Percentiles rank a stretch among this genome's conserved stretches.
These are phyloP conservation scores for chimpanzee (Pan troglodytes) DNA, from an alignment of 2,113 vertebrate genomes.

Conservation along the genomic window NHGRI_mPanTro3-v2.1_pri NC_072409.2:100063501-100064000, in stretches of 20 bases:
- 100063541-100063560: slow-evolving; percentile 40
- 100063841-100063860: slow-evolving; percentile 1
- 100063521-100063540: background rate
- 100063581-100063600: background rate
- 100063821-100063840: background rate
- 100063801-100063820: slow-evolving; percentile 15
- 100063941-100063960: slow-evolving; percentile 12
- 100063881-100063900: background rate
- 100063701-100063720: background rate
- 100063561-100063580: background rate
- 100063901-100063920: background rate
- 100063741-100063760: slow-evolving; percentile 17
- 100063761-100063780: background rate
- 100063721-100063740: background rate
- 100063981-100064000: slow-evolving; percentile 15
- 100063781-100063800: background rate
- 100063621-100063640: background rate
- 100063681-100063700: background rate
- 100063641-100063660: background rate
- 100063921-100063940: background rate
- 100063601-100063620: background rate
- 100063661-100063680: background rate
- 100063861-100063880: background rate
- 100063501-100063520: background rate
- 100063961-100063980: slow-evolving; percentile 54